These are phyloP conservation scores for Drosophila borealis DNA, from an alignment of 2,888 invertebrate genomes.

Conservation along the genomic window DNA sequence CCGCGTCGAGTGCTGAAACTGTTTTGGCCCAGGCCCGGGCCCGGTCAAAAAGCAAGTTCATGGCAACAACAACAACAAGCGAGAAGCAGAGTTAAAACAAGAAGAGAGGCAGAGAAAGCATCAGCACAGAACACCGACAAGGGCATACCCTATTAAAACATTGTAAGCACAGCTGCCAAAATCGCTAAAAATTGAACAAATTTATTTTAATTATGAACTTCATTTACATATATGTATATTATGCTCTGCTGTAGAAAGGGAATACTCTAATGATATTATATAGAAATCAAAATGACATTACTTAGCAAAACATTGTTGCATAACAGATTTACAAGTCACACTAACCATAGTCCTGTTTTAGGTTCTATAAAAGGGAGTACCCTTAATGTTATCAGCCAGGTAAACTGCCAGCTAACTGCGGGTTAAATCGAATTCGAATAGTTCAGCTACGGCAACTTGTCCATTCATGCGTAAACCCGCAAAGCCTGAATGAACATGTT, in stretches of 20 bases:
- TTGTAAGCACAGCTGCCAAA: neutral
- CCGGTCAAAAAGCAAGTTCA: constrained; percentile 51
- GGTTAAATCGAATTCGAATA: neutral
- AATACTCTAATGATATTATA: too few relatives aligned
- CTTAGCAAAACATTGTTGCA: too few relatives aligned
- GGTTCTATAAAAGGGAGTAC: too few relatives aligned
- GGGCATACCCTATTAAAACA: constrained; percentile 14
- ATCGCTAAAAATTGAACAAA: too few relatives aligned
- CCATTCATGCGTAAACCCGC: constrained; percentile 20
- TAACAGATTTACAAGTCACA: too few relatives aligned
- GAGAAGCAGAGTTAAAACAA: constrained; percentile 20
- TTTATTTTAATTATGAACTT: too few relatives aligned
- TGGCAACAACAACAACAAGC: constrained; percentile 24
- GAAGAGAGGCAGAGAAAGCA: neutral
- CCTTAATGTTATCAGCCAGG: too few relatives aligned
- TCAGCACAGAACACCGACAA: constrained; percentile 8
- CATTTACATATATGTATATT: too few relatives aligned
- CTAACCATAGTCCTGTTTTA: too few relatives aligned
- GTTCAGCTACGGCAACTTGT: constrained; percentile 4
- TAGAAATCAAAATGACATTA: too few relatives aligned
- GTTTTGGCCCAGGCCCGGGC: constrained; percentile 11
- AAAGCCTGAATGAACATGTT: constrained; percentile 24
- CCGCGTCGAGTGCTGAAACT: constrained; percentile 7
- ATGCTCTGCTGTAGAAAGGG: too few relatives aligned
- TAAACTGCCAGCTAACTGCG: too few relatives aligned